Conservation (phyloP, 2,113 vertebrate genomes). For the Coreoperca whiteheadi region DNA sequence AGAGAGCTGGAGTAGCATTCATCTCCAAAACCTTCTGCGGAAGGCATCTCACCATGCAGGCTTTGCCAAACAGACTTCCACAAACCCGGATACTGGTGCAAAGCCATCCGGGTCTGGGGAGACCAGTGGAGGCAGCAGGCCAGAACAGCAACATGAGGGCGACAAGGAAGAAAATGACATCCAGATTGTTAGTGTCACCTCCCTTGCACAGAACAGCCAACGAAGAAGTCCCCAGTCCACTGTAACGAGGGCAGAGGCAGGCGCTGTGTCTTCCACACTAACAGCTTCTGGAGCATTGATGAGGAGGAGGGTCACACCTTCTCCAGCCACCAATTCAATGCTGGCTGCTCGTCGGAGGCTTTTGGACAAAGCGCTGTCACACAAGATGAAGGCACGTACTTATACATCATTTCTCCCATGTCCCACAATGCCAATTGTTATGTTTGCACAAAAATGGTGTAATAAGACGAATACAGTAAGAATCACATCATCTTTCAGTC, state of each 20-base stretch:
- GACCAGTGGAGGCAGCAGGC: constrained; percentile 24
- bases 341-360: constrained; percentile 83
- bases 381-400: constrained; percentile 83
- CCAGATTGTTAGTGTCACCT: constrained; percentile 84
- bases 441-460: background rate
- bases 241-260: constrained; percentile 47
- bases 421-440: background rate
- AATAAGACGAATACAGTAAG: background rate
- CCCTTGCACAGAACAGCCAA: constrained; percentile 74
- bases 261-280: constrained; percentile 46
- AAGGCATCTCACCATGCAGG: constrained; percentile 71
- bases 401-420: too few species aligned
- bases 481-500: background rate
- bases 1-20: constrained; percentile 78
- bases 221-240: constrained; percentile 59
- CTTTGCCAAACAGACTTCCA: constrained; percentile 67
- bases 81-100: constrained; percentile 33
- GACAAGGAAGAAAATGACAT: constrained; percentile 79
- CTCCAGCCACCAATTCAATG: constrained; percentile 79
- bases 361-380: constrained; percentile 84
- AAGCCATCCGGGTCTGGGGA: background rate
- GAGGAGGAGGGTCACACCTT: constrained; percentile 69
- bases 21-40: constrained; percentile 74
- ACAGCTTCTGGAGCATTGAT: constrained; percentile 48
- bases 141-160: constrained; percentile 35